Evolutionary conservation across 2,888 invertebrate genomes (phyloP).

Genomic region (Drosophila nigritarsus): DNA sequence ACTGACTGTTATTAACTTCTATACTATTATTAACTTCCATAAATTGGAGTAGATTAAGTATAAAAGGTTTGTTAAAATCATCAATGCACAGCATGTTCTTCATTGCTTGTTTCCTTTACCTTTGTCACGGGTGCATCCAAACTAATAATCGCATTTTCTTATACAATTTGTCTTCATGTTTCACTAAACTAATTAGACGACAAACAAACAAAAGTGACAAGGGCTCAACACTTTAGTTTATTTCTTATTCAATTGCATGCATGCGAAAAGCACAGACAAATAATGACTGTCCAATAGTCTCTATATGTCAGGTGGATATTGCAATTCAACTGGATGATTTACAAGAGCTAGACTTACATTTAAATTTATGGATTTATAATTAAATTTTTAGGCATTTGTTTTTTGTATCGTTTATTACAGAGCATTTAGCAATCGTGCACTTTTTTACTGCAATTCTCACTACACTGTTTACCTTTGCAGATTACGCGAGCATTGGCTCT

Average conservation of each 20-base stretch:
- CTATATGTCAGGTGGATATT: not conserved
- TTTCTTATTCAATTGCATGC: conserved; percentile 30
- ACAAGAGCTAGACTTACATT: not conserved
- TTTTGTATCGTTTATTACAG: not conserved
- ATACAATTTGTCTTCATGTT: conserved; percentile 22
- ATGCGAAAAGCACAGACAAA: not conserved
- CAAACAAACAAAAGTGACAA: conserved; percentile 31
- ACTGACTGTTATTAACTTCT: no score
- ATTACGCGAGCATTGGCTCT: conserved; percentile 25
- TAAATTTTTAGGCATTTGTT: not conserved
- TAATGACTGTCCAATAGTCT: not conserved
- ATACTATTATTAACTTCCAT: no score
- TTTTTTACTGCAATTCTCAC: not conserved
- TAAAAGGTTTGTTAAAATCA: not conserved
- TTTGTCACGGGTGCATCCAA: conserved; percentile 1
- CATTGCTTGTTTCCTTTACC: not conserved
- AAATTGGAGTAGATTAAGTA: not conserved
- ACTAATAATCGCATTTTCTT: conserved; percentile 37
- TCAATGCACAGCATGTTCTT: not conserved
- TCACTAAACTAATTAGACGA: conserved; percentile 56
- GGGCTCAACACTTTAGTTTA: conserved; percentile 15
- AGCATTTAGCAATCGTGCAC: not conserved
- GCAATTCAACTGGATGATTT: not conserved
- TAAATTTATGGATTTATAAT: not conserved
- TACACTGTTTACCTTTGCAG: conserved; percentile 24